Conservation (phyloP, 2,797 vertebrate species). For the Gambelia wislizenii region DNA sequence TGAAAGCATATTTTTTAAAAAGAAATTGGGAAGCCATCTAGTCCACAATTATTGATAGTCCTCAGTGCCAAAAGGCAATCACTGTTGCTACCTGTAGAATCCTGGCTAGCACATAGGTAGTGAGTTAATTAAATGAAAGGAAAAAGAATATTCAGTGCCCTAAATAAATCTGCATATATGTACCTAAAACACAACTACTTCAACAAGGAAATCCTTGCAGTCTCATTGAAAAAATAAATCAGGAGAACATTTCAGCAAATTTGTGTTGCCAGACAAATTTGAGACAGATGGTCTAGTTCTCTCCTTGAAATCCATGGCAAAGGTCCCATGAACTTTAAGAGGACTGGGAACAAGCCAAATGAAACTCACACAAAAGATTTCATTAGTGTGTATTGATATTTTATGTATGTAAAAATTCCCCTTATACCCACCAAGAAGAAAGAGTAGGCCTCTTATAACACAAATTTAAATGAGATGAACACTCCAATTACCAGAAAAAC, state of each 20-base stretch:
- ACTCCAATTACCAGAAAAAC: slow-evolving; percentile 44
- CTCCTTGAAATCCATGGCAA: neutral
- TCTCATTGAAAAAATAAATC: too few relatives aligned
- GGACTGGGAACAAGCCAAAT: slow-evolving; percentile 9
- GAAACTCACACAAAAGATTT: slow-evolving; percentile 1
- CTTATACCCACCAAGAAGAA: slow-evolving; percentile 25
- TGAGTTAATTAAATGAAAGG: neutral
- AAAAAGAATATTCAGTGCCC: neutral
- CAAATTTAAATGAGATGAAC: slow-evolving; percentile 37
- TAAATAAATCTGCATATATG: neutral
- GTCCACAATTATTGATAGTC: neutral
- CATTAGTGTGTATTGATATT: slow-evolving; percentile 12
- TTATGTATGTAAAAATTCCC: slow-evolving; percentile 24
- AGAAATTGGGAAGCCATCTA: neutral
- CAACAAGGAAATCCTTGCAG: neutral
- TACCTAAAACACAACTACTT: neutral
- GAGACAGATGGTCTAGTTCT: slow-evolving; percentile 32
- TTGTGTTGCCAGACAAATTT: slow-evolving; percentile 1
- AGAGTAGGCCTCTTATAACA: neutral
- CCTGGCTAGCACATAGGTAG: neutral
- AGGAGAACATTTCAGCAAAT: neutral
- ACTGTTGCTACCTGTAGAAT: neutral
- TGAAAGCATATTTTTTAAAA: neutral
- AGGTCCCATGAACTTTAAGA: slow-evolving; percentile 23
- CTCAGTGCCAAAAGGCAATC: neutral